Conservation (phyloP, 2,113 vertebrate species). For the Australoheros scitulus region DNA sequence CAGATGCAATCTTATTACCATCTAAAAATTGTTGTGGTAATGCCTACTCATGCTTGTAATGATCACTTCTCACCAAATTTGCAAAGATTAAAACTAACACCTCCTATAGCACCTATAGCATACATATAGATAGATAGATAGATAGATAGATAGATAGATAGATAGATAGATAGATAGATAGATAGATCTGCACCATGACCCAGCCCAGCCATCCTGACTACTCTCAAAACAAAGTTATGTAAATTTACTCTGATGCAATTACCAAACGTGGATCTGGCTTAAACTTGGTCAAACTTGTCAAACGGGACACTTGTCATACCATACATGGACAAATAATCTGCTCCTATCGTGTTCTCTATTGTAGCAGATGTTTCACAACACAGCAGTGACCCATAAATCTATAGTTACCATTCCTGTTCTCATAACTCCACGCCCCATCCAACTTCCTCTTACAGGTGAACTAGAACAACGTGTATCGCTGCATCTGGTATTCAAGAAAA, state of each 20-base stretch:
- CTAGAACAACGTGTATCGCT: background rate
- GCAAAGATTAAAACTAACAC: background rate
- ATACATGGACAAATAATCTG: background rate
- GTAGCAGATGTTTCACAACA: constrained; percentile 1
- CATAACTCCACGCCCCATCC: background rate
- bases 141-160: no score
- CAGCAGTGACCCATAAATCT: background rate
- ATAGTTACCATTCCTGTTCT: constrained; percentile 32
- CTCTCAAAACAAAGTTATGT: background rate
- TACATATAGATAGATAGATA: no score
- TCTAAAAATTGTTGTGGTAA: background rate
- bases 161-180: no score
- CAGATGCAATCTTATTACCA: background rate
- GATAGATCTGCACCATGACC: background rate
- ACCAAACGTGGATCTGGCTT: background rate
- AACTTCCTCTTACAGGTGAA: constrained; percentile 14
- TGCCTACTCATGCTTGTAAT: background rate
- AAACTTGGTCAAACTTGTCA: background rate
- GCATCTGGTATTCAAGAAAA: background rate
- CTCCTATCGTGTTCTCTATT: background rate
- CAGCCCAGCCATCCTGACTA: background rate
- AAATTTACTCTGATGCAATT: background rate
- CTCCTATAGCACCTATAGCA: background rate
- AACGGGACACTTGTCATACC: background rate
- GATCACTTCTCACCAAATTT: background rate